Conservation (phyloP, 2,888 invertebrate species). For the Endotricha flammealis region DNA sequence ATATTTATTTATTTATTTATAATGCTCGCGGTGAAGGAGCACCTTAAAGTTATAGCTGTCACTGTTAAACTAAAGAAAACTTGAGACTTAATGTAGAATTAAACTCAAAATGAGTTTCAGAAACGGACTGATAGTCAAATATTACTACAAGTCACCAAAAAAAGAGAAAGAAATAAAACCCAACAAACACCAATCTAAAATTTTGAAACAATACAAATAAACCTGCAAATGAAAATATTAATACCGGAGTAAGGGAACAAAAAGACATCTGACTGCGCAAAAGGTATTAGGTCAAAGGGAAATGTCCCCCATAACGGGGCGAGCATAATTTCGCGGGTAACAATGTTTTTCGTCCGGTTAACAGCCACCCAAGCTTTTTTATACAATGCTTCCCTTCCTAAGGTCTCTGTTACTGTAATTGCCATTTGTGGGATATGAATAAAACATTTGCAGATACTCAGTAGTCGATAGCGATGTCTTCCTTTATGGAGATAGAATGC, state of each 20-base stretch:
- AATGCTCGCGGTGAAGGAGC: no score
- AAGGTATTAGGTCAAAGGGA: constrained; percentile 42
- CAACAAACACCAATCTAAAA: background rate
- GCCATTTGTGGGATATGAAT: constrained; percentile 60
- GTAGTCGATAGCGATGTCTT: constrained; percentile 36
- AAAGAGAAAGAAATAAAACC: no score
- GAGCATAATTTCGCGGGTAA: constrained; percentile 48
- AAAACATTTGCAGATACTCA: constrained; percentile 62
- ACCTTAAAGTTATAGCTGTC: no score
- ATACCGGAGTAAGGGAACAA: constrained; percentile 6
- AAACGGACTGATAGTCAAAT: no score
- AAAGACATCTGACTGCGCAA: constrained; percentile 11
- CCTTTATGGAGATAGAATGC: background rate
- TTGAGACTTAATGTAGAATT: no score
- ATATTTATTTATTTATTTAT: no score
- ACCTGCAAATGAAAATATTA: constrained; percentile 5
- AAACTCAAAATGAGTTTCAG: no score
- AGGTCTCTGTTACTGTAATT: constrained; percentile 54
- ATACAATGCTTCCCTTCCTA: constrained; percentile 29
- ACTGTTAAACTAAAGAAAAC: no score
- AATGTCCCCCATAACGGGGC: constrained; percentile 42
- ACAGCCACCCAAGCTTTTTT: constrained; percentile 35
- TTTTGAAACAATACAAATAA: background rate
- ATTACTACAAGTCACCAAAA: no score
- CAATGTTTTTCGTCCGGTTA: constrained; percentile 48